Conservation (phyloP, 2,888 invertebrate species). For the Omphaloscelis lunosa region DNA sequence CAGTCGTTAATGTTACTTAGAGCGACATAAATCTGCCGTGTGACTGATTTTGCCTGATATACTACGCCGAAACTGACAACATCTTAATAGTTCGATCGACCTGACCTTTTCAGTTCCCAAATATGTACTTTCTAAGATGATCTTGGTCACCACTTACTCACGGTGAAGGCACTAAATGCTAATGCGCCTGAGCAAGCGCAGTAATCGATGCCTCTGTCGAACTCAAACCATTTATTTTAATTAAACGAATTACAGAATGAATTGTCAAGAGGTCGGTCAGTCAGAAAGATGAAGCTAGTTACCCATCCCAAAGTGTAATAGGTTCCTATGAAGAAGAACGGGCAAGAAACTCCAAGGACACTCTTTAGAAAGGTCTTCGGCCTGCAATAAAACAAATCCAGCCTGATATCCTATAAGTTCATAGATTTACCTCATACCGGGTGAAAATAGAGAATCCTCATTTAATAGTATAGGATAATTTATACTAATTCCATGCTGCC, state of each 20-base stretch:
- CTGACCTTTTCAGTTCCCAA: constrained; percentile 25
- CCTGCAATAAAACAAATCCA: not conserved
- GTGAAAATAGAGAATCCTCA: no score
- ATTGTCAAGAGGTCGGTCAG: no score
- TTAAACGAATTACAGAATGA: no score
- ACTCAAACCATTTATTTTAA: no score
- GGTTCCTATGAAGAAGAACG: no score
- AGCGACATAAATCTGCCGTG: not conserved
- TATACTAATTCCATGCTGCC: no score
- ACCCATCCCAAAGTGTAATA: no score
- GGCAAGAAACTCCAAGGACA: no score
- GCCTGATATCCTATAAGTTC: not conserved
- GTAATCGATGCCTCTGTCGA: not conserved
- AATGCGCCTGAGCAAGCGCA: not conserved
- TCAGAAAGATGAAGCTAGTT: no score
- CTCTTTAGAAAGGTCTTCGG: no score
- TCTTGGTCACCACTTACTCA: not conserved
- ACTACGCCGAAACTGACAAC: not conserved
- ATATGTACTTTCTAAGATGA: constrained; percentile 31
- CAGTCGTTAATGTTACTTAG: not conserved
- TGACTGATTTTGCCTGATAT: not conserved
- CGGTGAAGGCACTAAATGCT: constrained; percentile 23
- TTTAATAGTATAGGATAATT: no score
- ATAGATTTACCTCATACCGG: not conserved
- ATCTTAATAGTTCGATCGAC: constrained; percentile 2